Conservation (phyloP, 2,797 vertebrate genomes). For the Enteromius viviparus region DNA sequence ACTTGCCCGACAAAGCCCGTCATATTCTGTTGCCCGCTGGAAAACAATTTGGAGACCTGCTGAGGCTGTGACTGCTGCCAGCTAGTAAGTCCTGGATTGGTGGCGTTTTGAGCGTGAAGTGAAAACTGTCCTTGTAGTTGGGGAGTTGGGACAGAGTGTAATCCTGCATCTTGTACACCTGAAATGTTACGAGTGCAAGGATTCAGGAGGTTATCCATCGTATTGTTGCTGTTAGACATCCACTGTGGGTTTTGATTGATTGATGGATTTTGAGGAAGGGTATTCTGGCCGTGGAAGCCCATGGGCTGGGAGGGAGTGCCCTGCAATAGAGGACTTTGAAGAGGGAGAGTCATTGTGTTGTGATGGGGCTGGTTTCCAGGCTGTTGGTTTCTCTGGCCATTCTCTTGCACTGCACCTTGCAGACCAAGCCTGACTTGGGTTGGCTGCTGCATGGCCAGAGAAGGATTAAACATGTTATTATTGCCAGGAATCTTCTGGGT, state of each 20-base stretch:
- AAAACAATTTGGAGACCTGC: conserved; percentile 24
- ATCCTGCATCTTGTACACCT: conserved; percentile 42
- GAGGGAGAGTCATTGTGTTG: conserved; percentile 49
- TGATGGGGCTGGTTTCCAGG: conserved; percentile 51
- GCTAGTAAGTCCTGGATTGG: conserved; percentile 50
- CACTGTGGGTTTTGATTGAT: conserved; percentile 62
- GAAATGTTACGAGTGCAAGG: conserved; percentile 62
- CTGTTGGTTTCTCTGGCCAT: conserved; percentile 50
- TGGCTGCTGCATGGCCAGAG: conserved; percentile 51
- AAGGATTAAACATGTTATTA: conserved; percentile 52
- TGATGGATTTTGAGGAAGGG: conserved; percentile 7
- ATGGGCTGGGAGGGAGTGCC: conserved; percentile 26
- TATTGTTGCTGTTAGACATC: conserved; percentile 52
- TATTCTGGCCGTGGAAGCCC: conserved; percentile 58
- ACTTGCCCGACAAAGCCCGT: conserved; percentile 49
- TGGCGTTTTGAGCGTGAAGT: conserved; percentile 55
- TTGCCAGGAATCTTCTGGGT: conserved; percentile 10
- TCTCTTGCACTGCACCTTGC: conserved; percentile 41
- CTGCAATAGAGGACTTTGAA: conserved; percentile 58
- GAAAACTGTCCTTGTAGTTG: conserved; percentile 62
- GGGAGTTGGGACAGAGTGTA: conserved; percentile 16
- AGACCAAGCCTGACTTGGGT: conserved; percentile 52
- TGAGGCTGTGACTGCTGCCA: conserved; percentile 63
- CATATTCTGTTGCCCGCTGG: conserved; percentile 57
- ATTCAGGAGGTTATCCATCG: conserved; percentile 46